These are phyloP conservation scores for Trimorus sp. DNA, from an alignment of 2,888 invertebrate genomes.

Conservation along the genomic window DNA sequence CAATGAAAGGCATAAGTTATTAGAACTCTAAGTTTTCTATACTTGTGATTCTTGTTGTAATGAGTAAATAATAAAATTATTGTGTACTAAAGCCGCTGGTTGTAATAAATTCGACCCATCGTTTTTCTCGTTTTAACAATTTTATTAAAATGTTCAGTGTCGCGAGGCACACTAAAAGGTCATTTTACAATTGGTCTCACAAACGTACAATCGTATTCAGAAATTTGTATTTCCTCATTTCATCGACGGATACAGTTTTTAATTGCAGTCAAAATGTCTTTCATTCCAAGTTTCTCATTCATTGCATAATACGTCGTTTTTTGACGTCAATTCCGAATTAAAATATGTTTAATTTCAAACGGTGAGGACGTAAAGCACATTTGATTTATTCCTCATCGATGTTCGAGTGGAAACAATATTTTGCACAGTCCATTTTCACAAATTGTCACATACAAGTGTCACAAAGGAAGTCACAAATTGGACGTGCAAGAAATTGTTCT, in stretches of 20 bases:
- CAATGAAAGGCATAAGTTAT: slow-evolving; percentile 13
- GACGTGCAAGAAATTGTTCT: not conserved
- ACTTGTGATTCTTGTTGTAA: slow-evolving; percentile 36
- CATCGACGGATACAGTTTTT: no score
- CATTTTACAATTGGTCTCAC: slow-evolving; percentile 4
- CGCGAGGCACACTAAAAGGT: slow-evolving; percentile 1
- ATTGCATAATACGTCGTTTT: no score
- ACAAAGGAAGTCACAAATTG: no score
- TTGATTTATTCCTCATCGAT: no score
- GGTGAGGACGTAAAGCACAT: no score
- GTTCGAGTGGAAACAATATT: no score
- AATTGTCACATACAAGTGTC: no score
- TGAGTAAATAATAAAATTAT: slow-evolving; percentile 21
- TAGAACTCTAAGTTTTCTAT: slow-evolving; percentile 30
- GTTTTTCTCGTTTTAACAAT: not conserved
- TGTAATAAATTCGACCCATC: not conserved
- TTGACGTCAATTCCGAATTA: no score
- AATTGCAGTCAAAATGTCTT: no score
- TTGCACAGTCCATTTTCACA: no score
- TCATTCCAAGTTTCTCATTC: no score
- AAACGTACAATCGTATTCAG: not conserved
- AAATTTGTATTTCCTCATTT: not conserved
- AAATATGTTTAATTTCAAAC: no score
- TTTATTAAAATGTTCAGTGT: slow-evolving; percentile 20
- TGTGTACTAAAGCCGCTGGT: slow-evolving; percentile 3